phyloP scores from a whole-genome alignment of 2,113 vertebrate genomes.

The Montifringilla adamsi region DNA sequence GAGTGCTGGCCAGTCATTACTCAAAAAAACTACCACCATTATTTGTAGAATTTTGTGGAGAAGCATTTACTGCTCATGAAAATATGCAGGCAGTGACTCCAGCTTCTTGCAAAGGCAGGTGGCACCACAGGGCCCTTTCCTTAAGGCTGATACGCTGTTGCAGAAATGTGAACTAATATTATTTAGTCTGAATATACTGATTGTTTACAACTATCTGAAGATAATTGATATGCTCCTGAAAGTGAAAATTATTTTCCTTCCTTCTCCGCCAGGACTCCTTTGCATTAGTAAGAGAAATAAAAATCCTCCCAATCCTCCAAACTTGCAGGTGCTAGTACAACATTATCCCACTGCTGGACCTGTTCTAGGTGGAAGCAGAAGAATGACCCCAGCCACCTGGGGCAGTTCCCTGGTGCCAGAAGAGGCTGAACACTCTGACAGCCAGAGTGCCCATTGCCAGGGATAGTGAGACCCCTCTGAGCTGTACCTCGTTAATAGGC shows the following conservation, averaged over 20 bases:
- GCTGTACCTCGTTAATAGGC: neutral
- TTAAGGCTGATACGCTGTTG: rapidly evolving
- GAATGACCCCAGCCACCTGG: neutral
- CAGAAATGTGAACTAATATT: neutral
- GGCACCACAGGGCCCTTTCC: neutral
- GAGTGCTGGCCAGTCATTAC: neutral
- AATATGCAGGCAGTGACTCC: neutral
- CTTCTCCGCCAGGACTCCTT: neutral
- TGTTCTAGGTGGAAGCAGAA: neutral
- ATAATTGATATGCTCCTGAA: neutral
- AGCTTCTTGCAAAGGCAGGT: neutral
- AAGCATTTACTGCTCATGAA: neutral
- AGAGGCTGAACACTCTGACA: neutral
- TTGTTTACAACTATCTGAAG: neutral
- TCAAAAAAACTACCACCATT: neutral
- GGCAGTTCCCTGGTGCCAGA: neutral
- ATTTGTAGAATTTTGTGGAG: neutral
- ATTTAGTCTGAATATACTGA: neutral
- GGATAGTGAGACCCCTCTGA: neutral
- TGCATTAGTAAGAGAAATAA: neutral
- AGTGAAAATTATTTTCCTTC: neutral
- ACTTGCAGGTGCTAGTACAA: neutral
- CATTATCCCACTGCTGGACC: neutral
- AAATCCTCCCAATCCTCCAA: neutral
- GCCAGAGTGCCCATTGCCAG: neutral